These are phyloP conservation scores for Oxystoma pomonae DNA, from an alignment of 2,888 invertebrate species.

Conservation along the genomic window DNA sequence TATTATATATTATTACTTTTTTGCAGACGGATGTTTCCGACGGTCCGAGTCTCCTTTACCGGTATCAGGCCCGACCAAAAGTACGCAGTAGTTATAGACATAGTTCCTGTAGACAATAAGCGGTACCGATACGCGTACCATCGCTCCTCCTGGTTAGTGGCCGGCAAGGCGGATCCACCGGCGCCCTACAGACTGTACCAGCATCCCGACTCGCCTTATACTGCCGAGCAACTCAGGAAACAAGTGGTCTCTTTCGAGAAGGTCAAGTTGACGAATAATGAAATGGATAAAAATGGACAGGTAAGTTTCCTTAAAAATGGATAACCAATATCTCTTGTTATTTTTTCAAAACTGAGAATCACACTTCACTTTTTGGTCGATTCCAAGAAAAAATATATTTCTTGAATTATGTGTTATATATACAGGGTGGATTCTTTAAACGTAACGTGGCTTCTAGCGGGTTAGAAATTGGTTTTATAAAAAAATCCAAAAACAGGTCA, in stretches of 20 bases:
- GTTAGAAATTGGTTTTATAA: too few relatives aligned
- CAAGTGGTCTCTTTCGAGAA: conserved; percentile 81
- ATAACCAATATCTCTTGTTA: too few relatives aligned
- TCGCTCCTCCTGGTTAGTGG: conserved; percentile 76
- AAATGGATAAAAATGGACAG: conserved; percentile 73
- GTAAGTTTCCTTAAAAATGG: too few relatives aligned
- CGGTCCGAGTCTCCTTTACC: conserved; percentile 69
- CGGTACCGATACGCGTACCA: conserved; percentile 79
- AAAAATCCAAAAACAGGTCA: too few relatives aligned
- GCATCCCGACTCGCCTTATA: conserved; percentile 79
- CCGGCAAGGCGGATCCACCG: conserved; percentile 77
- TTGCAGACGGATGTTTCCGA: conserved; percentile 79
- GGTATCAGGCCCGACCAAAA: conserved; percentile 62
- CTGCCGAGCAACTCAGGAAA: conserved; percentile 71
- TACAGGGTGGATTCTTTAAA: too few relatives aligned
- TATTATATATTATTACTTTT: conserved; percentile 26
- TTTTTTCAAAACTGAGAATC: too few relatives aligned
- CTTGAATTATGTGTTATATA: too few relatives aligned
- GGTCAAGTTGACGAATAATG: conserved; percentile 80
- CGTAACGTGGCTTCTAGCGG: too few relatives aligned
- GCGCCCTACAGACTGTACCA: conserved; percentile 68
- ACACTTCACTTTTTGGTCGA: too few relatives aligned
- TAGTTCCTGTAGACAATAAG: conserved; percentile 76
- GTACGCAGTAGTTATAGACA: conserved; percentile 74
- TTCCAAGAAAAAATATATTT: too few relatives aligned